Percentiles rank a stretch among this genome's conserved stretches.
phyloP scores from a whole-genome alignment of 2,113 vertebrate genomes.

The Megaceryle torquata region DNA sequence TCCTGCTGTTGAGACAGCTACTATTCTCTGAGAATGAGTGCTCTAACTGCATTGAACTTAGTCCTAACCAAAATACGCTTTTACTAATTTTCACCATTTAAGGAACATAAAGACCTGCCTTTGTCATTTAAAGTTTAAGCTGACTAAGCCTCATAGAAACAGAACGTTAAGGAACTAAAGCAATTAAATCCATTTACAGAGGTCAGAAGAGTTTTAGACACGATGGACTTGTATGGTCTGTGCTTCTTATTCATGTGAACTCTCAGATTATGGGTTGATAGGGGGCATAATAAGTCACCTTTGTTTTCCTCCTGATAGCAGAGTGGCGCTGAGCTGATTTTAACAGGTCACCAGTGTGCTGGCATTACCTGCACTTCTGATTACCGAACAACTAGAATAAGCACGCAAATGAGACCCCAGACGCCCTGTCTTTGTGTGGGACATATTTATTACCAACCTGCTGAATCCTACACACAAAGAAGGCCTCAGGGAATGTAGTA shows the following conservation, averaged over 20 bases:
- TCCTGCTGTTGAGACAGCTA: constrained; percentile 46
- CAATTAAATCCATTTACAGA: constrained; percentile 64
- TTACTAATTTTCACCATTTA: constrained; percentile 64
- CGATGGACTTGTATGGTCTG: not conserved
- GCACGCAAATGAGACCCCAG: constrained; percentile 13
- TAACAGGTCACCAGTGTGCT: not conserved
- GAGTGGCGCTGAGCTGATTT: not conserved
- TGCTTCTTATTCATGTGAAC: constrained; percentile 3
- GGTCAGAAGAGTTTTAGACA: constrained; percentile 48
- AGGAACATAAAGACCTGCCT: constrained; percentile 52
- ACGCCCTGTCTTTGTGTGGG: not conserved
- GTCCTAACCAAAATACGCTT: constrained; percentile 62
- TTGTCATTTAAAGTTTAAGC: constrained; percentile 62
- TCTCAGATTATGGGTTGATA: not conserved
- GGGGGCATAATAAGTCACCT: not conserved
- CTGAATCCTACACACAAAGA: constrained; percentile 32
- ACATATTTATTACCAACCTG: constrained; percentile 59
- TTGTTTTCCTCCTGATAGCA: constrained; percentile 3
- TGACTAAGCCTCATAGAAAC: constrained; percentile 62
- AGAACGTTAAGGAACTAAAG: constrained; percentile 14
- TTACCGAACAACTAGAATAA: constrained; percentile 36
- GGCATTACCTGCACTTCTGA: constrained; percentile 18
- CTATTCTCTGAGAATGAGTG: not conserved
- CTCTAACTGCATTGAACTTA: constrained; percentile 51
- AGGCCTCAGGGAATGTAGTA: constrained; percentile 3